Evolutionary conservation across 2,113 vertebrate genomes (phyloP).

Genomic region (Mastomys natalensis): DNA sequence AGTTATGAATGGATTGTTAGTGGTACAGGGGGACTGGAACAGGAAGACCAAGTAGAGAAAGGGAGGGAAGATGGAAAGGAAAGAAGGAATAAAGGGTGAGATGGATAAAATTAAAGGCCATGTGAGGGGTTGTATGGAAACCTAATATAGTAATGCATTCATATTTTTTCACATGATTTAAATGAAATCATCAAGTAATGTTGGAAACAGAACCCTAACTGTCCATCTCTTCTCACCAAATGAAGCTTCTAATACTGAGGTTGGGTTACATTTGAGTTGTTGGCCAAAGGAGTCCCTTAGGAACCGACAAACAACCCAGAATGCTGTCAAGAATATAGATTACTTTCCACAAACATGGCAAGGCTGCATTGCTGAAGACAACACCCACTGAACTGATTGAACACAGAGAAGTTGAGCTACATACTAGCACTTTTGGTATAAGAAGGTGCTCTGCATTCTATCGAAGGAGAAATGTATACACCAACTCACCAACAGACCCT

Average conservation of each 20-base stretch:
- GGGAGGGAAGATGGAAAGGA: background rate
- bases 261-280: background rate
- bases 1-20: background rate
- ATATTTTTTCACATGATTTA: background rate
- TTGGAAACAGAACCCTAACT: background rate
- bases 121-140: background rate
- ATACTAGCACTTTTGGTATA: background rate
- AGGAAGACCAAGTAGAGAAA: background rate
- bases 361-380: background rate
- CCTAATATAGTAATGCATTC: background rate
- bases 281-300: background rate
- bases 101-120: background rate
- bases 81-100: too few relatives aligned
- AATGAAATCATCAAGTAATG: background rate
- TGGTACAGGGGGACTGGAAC: accelerated
- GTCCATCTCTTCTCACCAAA: background rate
- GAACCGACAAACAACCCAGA: background rate
- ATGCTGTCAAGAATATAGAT: background rate
- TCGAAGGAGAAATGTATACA: background rate
- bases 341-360: background rate
- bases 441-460: background rate
- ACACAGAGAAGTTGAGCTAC: background rate
- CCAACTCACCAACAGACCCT: background rate
- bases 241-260: background rate
- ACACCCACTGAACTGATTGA: background rate